Evolutionary conservation across 2,888 invertebrate species (phyloP).

Genomic region (Parasteatoda lunata): DNA sequence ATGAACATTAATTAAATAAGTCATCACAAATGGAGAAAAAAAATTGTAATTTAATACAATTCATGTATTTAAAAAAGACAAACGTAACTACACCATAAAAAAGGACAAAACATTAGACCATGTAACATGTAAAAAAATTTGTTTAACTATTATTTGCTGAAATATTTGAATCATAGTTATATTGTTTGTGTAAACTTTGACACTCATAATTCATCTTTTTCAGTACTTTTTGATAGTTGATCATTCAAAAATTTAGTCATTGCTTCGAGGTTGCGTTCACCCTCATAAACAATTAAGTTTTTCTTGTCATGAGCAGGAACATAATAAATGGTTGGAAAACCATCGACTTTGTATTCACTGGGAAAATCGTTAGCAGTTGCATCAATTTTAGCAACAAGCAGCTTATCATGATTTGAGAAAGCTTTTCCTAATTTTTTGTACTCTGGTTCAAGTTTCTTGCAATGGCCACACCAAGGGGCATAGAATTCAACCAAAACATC

Average conservation of each 20-base stretch:
- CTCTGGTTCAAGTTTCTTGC: constrained; percentile 77
- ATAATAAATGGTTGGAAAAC: constrained; percentile 75
- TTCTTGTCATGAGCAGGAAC: constrained; percentile 74
- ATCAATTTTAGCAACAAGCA: constrained; percentile 74
- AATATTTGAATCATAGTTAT: not conserved
- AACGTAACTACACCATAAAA: too few species aligned
- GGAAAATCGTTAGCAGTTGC: constrained; percentile 74
- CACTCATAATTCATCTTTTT: constrained; percentile 57
- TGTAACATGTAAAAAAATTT: too few species aligned
- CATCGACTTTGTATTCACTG: constrained; percentile 72
- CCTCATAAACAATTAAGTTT: constrained; percentile 74
- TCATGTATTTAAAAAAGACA: too few species aligned
- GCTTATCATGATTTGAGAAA: constrained; percentile 70
- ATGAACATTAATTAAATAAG: too few species aligned
- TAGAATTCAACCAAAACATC: constrained; percentile 78
- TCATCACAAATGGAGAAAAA: too few species aligned
- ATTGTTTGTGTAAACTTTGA: not conserved
- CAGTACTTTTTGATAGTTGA: constrained; percentile 30
- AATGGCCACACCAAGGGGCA: constrained; percentile 79
- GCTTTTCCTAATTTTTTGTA: constrained; percentile 75
- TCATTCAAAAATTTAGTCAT: constrained; percentile 55
- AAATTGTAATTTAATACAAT: too few species aligned
- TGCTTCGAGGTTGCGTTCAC: constrained; percentile 70
- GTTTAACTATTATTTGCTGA: too few species aligned
- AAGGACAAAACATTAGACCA: too few species aligned